Evolutionary conservation across 2,888 invertebrate species (phyloP).

Genomic region (Cerastoderma edule): DNA sequence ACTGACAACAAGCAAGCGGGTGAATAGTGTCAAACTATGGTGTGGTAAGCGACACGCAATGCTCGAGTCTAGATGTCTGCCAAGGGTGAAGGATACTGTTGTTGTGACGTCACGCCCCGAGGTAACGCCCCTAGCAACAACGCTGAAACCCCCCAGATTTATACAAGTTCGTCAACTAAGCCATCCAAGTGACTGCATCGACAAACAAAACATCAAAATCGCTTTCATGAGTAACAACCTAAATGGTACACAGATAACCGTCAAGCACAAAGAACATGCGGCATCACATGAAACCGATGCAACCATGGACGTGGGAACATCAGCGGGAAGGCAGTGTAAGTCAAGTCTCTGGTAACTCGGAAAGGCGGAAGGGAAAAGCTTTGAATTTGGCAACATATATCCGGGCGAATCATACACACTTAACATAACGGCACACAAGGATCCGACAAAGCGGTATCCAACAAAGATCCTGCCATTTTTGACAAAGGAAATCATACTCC

Average conservation of each 20-base stretch:
- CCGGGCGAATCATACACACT: slow-evolving; percentile 30
- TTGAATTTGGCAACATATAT: slow-evolving; percentile 43
- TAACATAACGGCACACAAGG: slow-evolving; percentile 29
- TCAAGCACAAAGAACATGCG: slow-evolving; percentile 11
- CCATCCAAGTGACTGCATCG: slow-evolving; percentile 40
- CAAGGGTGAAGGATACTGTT: background rate
- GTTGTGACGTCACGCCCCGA: background rate
- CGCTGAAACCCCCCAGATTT: slow-evolving; percentile 24
- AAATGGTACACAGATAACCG: slow-evolving; percentile 34
- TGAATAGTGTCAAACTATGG: slow-evolving; percentile 37
- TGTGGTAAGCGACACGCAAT: slow-evolving; percentile 29
- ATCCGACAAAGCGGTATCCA: slow-evolving; percentile 37
- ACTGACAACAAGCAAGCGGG: slow-evolving; percentile 16
- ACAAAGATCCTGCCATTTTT: slow-evolving; percentile 51
- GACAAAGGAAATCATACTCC: slow-evolving; percentile 43
- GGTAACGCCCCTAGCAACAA: slow-evolving; percentile 16
- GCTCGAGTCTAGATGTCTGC: background rate
- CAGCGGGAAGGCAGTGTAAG: slow-evolving; percentile 36
- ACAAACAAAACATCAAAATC: slow-evolving; percentile 46
- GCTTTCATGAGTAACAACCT: slow-evolving; percentile 28
- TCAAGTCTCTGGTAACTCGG: slow-evolving; percentile 53
- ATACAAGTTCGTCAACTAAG: slow-evolving; percentile 41
- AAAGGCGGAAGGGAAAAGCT: slow-evolving; percentile 39
- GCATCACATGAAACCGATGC: background rate
- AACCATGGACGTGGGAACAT: background rate